These are phyloP conservation scores for Aspidiotus destructor DNA, from an alignment of 2,888 invertebrate genomes.

Conservation along the genomic window DNA sequence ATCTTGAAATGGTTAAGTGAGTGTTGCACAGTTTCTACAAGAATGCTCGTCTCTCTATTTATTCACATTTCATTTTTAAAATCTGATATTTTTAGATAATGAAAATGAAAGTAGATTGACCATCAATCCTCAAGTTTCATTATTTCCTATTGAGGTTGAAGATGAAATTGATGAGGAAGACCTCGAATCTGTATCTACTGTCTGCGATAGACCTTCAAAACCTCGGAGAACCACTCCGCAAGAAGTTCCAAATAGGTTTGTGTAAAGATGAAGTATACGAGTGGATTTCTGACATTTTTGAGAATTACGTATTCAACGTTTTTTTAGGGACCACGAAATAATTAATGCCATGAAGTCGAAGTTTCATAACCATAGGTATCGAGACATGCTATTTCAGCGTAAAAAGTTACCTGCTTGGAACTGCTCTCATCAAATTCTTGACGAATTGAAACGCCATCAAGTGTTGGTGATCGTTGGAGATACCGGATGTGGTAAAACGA, in stretches of 20 bases:
- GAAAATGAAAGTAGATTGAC: not conserved
- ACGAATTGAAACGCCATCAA: conserved; percentile 41
- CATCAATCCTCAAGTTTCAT: not conserved
- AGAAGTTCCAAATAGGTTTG: not conserved
- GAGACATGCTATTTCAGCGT: conserved; percentile 11
- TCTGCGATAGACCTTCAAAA: not conserved
- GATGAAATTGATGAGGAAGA: not conserved
- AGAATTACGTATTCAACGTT: not conserved
- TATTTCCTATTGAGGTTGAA: not conserved
- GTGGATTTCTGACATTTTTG: too few relatives aligned
- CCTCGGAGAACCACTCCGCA: not conserved
- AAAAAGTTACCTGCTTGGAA: conserved; percentile 28
- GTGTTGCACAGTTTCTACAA: not conserved
- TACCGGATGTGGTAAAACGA: conserved; percentile 87
- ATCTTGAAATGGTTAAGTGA: conserved; percentile 18
- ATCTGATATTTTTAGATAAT: conserved; percentile 11
- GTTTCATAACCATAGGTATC: conserved; percentile 16
- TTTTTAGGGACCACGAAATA: conserved; percentile 22
- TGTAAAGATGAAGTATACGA: too few relatives aligned
- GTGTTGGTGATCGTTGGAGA: conserved; percentile 67
- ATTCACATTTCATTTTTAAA: not conserved
- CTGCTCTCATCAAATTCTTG: conserved; percentile 1
- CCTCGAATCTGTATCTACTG: not conserved
- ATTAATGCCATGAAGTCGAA: conserved; percentile 14
- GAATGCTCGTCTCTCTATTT: not conserved